These are phyloP conservation scores for Neoascia interrupta DNA, from an alignment of 2,888 invertebrate species.

Conservation along the genomic window DNA sequence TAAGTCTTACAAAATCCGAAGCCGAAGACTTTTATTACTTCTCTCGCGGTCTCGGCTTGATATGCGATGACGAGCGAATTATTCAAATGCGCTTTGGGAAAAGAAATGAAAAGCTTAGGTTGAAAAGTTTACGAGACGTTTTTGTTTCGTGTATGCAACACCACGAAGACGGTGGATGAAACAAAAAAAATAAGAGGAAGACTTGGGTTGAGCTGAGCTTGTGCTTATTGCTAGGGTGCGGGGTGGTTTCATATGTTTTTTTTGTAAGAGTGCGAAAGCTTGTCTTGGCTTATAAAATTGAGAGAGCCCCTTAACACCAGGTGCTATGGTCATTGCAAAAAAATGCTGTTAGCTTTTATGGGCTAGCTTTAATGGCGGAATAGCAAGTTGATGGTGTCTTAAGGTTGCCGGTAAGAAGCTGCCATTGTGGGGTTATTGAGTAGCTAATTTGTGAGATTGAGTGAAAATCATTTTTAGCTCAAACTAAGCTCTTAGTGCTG, in stretches of 20 bases:
- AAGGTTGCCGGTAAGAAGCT: no score
- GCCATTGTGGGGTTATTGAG: no score
- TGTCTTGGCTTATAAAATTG: no score
- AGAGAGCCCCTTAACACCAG: constrained; percentile 18
- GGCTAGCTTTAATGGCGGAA: constrained; percentile 26
- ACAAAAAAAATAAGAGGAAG: not conserved
- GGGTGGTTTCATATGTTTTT: constrained; percentile 10
- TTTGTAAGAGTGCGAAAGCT: no score
- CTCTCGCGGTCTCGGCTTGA: constrained; percentile 6
- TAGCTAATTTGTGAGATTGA: not conserved
- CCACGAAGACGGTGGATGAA: not conserved
- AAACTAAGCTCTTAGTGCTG: not conserved
- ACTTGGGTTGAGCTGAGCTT: constrained; percentile 24
- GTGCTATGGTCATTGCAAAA: constrained; percentile 19
- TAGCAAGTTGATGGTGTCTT: not conserved
- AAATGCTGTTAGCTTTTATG: constrained; percentile 7
- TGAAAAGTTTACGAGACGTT: constrained; percentile 50
- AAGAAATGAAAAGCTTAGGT: constrained; percentile 53
- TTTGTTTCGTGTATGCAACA: constrained; percentile 52
- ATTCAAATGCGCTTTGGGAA: constrained; percentile 72
- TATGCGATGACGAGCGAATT: constrained; percentile 21
- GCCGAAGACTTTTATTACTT: constrained; percentile 72
- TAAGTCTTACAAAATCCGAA: constrained; percentile 75
- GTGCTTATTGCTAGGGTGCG: constrained; percentile 16
- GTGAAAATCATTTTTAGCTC: not conserved